These are phyloP conservation scores for Oreochromis spilurus DNA, from an alignment of 2,113 vertebrate genomes.

Conservation along the genomic window DNA sequence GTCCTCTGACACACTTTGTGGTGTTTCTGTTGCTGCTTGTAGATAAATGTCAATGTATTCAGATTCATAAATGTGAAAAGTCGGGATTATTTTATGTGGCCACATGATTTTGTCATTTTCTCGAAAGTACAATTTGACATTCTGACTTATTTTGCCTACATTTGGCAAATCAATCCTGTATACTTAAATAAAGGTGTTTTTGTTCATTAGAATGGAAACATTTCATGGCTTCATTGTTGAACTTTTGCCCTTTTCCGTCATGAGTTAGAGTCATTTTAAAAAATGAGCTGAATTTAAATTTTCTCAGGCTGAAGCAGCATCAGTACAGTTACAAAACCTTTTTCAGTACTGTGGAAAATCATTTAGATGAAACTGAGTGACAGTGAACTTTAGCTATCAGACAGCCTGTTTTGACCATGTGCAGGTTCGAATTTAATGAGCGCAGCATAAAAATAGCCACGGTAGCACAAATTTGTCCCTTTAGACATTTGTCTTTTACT, in stretches of 20 bases:
- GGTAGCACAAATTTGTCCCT: background rate
- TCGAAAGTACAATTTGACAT: background rate
- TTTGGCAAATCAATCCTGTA: background rate
- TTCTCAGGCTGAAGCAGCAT: background rate
- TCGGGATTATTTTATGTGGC: background rate
- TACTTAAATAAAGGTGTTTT: background rate
- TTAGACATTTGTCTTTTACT: background rate
- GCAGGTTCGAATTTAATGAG: constrained; percentile 4
- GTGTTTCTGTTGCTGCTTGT: background rate
- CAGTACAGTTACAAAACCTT: background rate
- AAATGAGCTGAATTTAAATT: background rate
- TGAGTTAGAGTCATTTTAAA: background rate
- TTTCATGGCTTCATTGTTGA: background rate
- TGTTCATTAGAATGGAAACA: background rate
- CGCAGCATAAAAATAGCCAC: background rate
- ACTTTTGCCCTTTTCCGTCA: background rate
- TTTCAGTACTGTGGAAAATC: background rate
- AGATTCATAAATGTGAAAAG: background rate
- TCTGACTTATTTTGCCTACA: background rate
- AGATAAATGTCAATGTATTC: background rate
- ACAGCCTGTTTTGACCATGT: background rate
- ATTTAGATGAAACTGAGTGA: background rate
- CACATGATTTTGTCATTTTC: background rate
- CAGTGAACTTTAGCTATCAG: constrained; percentile 13
- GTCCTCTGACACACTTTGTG: background rate